These are phyloP conservation scores for Monochamus alternatus DNA, from an alignment of 2,888 invertebrate genomes.

Conservation along the genomic window DNA sequence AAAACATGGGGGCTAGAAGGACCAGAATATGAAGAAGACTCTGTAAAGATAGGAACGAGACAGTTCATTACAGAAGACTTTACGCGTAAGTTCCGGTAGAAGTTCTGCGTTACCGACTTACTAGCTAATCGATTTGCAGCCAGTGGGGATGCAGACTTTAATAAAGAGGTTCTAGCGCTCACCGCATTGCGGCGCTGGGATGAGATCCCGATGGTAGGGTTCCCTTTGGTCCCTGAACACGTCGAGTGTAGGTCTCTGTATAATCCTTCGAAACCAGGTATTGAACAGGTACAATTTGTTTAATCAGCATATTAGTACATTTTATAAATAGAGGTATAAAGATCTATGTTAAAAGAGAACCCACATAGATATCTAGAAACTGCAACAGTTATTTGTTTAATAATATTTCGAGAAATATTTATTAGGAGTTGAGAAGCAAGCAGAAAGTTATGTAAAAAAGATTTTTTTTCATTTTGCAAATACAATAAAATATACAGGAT, in stretches of 20 bases:
- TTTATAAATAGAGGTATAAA: too few species aligned
- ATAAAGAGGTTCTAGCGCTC: constrained; percentile 85
- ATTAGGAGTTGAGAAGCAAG: too few species aligned
- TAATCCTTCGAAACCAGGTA: constrained; percentile 81
- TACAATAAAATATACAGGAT: too few species aligned
- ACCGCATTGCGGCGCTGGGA: constrained; percentile 83
- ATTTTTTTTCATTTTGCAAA: too few species aligned
- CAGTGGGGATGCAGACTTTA: constrained; percentile 65
- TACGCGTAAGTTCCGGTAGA: constrained; percentile 45
- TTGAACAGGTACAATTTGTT: constrained; percentile 76
- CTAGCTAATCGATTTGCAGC: constrained; percentile 54
- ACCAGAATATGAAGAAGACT: constrained; percentile 73
- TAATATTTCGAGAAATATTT: too few species aligned
- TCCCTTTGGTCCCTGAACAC: constrained; percentile 89
- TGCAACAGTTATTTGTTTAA: too few species aligned
- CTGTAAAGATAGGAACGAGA: constrained; percentile 73
- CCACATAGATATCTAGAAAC: too few species aligned
- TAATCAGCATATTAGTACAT: neutral
- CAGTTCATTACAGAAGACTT: constrained; percentile 60
- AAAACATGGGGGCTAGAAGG: constrained; percentile 76
- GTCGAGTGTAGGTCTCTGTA: constrained; percentile 90
- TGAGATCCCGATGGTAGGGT: constrained; percentile 84
- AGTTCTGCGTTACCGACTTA: constrained; percentile 18
- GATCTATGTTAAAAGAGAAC: too few species aligned
- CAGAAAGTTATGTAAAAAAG: too few species aligned